Evolutionary conservation across 2,888 invertebrate species (phyloP).

Genomic region (Hirtodrosophila histrioides): DNA sequence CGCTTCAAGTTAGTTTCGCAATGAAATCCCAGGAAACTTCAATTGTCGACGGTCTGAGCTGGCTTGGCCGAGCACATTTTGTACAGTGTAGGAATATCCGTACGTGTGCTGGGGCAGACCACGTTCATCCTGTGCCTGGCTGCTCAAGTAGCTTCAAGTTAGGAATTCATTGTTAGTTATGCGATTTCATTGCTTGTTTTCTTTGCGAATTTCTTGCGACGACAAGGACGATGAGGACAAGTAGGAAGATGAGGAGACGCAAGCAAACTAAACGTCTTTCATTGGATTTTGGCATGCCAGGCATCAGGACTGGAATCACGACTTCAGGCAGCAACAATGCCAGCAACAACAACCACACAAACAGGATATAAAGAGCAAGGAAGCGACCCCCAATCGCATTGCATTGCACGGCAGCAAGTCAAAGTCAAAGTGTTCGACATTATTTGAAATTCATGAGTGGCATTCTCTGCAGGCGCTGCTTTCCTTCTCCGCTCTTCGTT

Average conservation of each 20-base stretch:
- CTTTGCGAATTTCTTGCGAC: constrained; percentile 67
- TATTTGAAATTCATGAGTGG: constrained; percentile 79
- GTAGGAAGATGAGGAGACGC: constrained; percentile 30
- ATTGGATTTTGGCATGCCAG: constrained; percentile 78
- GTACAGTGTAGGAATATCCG: constrained; percentile 38
- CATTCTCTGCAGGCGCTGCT: constrained; percentile 47
- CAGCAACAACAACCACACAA: constrained; percentile 28
- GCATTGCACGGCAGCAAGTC: constrained; percentile 68
- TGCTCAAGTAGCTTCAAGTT: constrained; percentile 72
- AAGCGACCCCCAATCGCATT: constrained; percentile 59
- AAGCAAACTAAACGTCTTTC: constrained; percentile 74
- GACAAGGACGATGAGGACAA: constrained; percentile 25
- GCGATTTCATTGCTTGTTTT: constrained; percentile 80
- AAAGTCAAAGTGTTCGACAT: constrained; percentile 79
- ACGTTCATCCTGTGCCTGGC: constrained; percentile 59
- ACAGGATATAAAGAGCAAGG: constrained; percentile 14
- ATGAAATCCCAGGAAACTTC: constrained; percentile 65
- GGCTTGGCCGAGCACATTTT: constrained; percentile 28
- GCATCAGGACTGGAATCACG: constrained; percentile 72
- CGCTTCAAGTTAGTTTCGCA: constrained; percentile 59
- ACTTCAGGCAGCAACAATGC: constrained; percentile 46
- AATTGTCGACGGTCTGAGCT: constrained; percentile 42
- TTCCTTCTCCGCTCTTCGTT: constrained; percentile 16
- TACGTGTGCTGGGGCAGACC: constrained; percentile 54
- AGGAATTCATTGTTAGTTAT: constrained; percentile 74